A percentile compares a stretch with the other conserved stretches of the same genome.
These are phyloP conservation scores for Eilema depressum DNA, from an alignment of 2,888 invertebrate species.

Conservation along the genomic window DNA sequence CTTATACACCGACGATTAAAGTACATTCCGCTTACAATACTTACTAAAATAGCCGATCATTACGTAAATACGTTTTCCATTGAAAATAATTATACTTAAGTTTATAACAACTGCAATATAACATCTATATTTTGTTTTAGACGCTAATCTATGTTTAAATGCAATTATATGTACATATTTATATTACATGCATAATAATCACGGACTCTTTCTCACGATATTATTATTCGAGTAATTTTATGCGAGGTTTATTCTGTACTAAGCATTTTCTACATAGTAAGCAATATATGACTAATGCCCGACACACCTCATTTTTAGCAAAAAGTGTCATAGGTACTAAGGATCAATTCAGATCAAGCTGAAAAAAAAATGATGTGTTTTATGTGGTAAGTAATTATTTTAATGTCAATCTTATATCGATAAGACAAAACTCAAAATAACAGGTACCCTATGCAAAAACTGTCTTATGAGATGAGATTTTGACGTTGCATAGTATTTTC, in stretches of 20 bases:
- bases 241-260: constrained; percentile 7
- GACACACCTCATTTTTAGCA: background rate
- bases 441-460: no score
- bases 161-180: constrained; percentile 25
- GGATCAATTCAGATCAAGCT: no score
- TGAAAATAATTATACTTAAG: constrained; percentile 46
- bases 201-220: constrained; percentile 18
- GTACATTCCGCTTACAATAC: constrained; percentile 50
- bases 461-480: no score
- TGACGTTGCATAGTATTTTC: no score
- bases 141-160: constrained; percentile 42
- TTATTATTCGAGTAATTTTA: constrained; percentile 2
- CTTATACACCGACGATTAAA: constrained; percentile 52
- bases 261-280: background rate
- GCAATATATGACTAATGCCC: background rate
- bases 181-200: constrained; percentile 7
- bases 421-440: no score
- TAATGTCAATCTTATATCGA: no score
- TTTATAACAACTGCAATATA: constrained; percentile 32
- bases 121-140: constrained; percentile 41
- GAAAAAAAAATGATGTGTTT: no score
- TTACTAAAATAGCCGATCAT: constrained; percentile 46
- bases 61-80: constrained; percentile 46
- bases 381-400: no score
- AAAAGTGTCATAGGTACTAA: no score